These are phyloP conservation scores for Agonum fuliginosum DNA, from an alignment of 2,888 invertebrate genomes.

Conservation along the genomic window DNA sequence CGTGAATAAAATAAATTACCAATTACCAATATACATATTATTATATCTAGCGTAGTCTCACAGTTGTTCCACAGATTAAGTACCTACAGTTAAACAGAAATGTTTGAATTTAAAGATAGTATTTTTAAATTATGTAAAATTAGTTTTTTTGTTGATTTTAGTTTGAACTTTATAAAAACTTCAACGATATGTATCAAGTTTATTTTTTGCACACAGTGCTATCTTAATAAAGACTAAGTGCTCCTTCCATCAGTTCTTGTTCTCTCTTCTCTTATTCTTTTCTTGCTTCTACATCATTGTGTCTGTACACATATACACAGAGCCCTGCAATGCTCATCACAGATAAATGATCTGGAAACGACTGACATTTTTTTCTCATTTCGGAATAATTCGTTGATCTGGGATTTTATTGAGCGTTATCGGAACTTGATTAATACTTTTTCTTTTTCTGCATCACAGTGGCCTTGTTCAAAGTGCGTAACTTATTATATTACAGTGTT, in stretches of 20 bases:
- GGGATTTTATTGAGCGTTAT: constrained; percentile 57
- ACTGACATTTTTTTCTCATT: constrained; percentile 51
- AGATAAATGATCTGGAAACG: constrained; percentile 53
- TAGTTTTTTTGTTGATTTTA: no score
- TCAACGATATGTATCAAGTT: no score
- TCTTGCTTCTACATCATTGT: background rate
- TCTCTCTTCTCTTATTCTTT: background rate
- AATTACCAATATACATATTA: no score
- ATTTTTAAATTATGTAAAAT: no score
- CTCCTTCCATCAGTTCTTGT: background rate
- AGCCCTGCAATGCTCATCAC: background rate
- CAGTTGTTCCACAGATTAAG: no score
- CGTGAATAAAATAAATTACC: no score
- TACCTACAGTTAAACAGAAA: no score
- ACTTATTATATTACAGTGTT: constrained; percentile 6
- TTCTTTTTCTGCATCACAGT: background rate
- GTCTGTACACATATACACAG: background rate
- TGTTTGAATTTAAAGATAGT: no score
- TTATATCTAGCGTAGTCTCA: no score
- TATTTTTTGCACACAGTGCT: no score
- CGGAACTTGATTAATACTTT: constrained; percentile 48
- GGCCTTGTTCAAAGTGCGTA: background rate
- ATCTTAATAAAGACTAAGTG: no score
- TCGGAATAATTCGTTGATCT: constrained; percentile 51
- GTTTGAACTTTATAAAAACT: no score